Conservation (phyloP, 2,888 invertebrate species). For the Sceliomorpha sp. region DNA sequence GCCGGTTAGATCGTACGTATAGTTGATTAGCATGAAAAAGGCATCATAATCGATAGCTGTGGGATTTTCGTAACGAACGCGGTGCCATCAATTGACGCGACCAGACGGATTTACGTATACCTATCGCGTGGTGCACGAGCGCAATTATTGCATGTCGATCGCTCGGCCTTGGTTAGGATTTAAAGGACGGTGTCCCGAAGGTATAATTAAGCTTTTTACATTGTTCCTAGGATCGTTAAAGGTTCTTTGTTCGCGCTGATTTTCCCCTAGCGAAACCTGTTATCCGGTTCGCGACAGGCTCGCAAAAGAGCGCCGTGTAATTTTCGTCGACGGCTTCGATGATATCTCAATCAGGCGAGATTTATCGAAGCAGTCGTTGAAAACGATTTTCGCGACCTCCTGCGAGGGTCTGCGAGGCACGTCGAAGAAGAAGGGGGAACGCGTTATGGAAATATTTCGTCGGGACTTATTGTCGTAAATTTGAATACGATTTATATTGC, state of each 20-base stretch:
- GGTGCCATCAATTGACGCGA: conserved; percentile 33
- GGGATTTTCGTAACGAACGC: conserved; percentile 10
- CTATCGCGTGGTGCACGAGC: conserved; percentile 34
- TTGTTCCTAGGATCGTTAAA: conserved; percentile 22
- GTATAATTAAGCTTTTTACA: conserved; percentile 40
- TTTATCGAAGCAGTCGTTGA: conserved; percentile 32
- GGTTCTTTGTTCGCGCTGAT: conserved; percentile 28
- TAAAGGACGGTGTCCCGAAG: conserved; percentile 32
- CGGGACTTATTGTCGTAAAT: no score
- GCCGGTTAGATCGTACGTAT: no score
- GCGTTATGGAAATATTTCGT: no score
- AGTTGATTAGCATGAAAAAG: no score
- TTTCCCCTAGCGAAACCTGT: conserved; percentile 24
- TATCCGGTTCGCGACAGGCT: conserved; percentile 18
- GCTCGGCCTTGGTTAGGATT: conserved; percentile 21
- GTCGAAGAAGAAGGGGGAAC: no score
- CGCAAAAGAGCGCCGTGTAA: conserved; percentile 25
- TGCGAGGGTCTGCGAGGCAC: no score
- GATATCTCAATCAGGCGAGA: conserved; percentile 41
- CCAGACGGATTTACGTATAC: conserved; percentile 31
- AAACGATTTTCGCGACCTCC: no score
- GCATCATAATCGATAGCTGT: background rate
- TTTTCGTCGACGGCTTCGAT: conserved; percentile 23
- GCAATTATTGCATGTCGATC: conserved; percentile 37
- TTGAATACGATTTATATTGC: no score